A percentile compares a stretch with the other conserved stretches of the same genome.
phyloP scores from a whole-genome alignment of 2,888 invertebrate species.

The Drosophila vallismaia region DNA sequence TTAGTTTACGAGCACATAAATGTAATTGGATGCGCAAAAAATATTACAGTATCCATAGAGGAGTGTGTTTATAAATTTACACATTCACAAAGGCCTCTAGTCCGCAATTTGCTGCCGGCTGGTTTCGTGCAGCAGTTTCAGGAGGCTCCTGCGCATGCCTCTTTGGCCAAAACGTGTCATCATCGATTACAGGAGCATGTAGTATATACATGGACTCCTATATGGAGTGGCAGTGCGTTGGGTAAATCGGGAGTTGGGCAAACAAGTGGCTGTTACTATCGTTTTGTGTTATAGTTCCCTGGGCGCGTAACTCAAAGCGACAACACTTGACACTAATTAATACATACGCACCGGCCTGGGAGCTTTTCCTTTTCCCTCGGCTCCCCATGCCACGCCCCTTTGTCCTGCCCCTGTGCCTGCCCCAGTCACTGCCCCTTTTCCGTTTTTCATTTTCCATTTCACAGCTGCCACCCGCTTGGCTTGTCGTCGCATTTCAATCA shows the following conservation, averaged over 20 bases:
- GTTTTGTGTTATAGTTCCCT: conserved; percentile 73
- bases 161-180: conserved; percentile 77
- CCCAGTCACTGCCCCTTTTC: neutral
- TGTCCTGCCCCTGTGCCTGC: neutral
- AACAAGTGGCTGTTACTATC: conserved; percentile 71
- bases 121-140: conserved; percentile 23
- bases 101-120: conserved; percentile 60
- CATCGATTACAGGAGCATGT: conserved; percentile 69
- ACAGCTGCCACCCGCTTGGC: conserved; percentile 69
- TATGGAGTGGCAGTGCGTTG: conserved; percentile 12
- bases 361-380: neutral
- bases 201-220: conserved; percentile 6
- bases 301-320: conserved; percentile 81
- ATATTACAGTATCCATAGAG: conserved; percentile 39
- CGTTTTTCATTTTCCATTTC: conserved; percentile 14
- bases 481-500: conserved; percentile 78
- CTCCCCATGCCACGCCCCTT: neutral
- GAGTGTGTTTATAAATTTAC: conserved; percentile 55
- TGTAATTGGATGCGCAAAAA: conserved; percentile 82
- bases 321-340: conserved; percentile 81
- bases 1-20: conserved; percentile 81
- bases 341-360: conserved; percentile 70
- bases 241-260: conserved; percentile 34
- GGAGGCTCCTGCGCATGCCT: conserved; percentile 65
- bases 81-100: conserved; percentile 36